Evolutionary conservation across 2,797 vertebrate genomes (phyloP).

Genomic region (Oryzias dopingdopingensis): DNA sequence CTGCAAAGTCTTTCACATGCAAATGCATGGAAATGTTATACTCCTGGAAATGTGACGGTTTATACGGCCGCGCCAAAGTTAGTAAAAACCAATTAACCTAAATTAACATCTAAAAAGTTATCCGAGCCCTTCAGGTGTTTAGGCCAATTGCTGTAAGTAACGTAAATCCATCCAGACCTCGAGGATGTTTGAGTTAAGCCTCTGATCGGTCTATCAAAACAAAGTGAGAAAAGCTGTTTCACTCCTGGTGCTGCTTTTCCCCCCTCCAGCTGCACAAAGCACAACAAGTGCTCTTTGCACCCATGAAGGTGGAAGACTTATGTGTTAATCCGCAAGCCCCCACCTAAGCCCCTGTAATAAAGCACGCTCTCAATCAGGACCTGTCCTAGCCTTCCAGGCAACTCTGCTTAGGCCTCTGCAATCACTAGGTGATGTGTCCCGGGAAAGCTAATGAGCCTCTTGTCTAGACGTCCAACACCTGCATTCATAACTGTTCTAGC

Average conservation of each 20-base stretch:
- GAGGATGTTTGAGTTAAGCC: slow-evolving; percentile 71
- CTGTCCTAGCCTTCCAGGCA: slow-evolving; percentile 70
- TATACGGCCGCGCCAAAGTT: slow-evolving; percentile 52
- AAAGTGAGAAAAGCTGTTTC: slow-evolving; percentile 74
- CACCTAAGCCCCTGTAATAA: slow-evolving; percentile 78
- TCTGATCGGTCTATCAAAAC: slow-evolving; percentile 75
- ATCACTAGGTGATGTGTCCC: slow-evolving; percentile 76
- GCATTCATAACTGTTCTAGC: slow-evolving; percentile 62
- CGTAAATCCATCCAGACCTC: slow-evolving; percentile 71
- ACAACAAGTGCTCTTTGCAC: slow-evolving; percentile 68
- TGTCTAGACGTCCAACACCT: slow-evolving; percentile 78
- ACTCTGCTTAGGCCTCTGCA: slow-evolving; percentile 71
- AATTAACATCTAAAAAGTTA: slow-evolving; percentile 74
- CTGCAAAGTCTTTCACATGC: slow-evolving; percentile 46
- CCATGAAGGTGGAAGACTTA: slow-evolving; percentile 79
- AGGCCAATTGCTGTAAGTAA: slow-evolving; percentile 70
- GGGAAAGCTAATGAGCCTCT: slow-evolving; percentile 81
- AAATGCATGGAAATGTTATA: slow-evolving; percentile 53
- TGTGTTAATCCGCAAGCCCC: slow-evolving; percentile 75
- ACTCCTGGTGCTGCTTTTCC: slow-evolving; percentile 51
- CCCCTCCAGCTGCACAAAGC: slow-evolving; percentile 57
- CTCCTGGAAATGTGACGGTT: slow-evolving; percentile 52
- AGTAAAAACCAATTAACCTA: slow-evolving; percentile 72
- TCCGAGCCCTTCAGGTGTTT: slow-evolving; percentile 66
- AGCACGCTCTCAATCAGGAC: slow-evolving; percentile 81